Evolutionary conservation across 2,113 vertebrate genomes (phyloP).

Genomic region (Galbula dea): DNA sequence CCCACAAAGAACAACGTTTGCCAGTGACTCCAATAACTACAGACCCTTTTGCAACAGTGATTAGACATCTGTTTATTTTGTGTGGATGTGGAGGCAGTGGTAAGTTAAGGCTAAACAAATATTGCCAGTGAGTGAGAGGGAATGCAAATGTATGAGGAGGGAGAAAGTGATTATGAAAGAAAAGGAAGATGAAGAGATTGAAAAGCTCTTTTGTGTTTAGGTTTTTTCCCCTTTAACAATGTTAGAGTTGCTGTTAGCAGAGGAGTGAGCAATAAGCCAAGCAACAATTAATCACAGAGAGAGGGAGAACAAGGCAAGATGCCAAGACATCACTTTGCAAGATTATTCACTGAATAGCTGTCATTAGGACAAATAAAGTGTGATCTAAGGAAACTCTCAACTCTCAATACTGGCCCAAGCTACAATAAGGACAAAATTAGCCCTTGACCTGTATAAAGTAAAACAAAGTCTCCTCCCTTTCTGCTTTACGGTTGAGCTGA

Average conservation of each 20-base stretch:
- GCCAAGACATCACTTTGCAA: constrained; percentile 52
- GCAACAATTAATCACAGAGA: constrained; percentile 33
- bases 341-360: constrained; percentile 32
- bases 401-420: neutral
- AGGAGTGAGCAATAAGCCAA: neutral
- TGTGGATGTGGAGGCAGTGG: neutral
- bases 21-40: neutral
- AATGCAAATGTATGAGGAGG: neutral
- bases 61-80: neutral
- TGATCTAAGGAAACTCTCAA: neutral
- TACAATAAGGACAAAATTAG: neutral
- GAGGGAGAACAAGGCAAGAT: neutral
- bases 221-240: neutral
- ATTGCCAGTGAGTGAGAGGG: neutral
- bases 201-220: neutral
- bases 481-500: neutral
- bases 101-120: neutral
- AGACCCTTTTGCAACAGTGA: neutral
- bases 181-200: neutral
- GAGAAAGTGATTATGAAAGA: neutral
- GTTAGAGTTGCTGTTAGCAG: neutral
- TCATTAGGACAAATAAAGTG: constrained; percentile 10
- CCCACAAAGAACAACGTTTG: neutral
- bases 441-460: neutral
- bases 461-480: neutral